A percentile compares a stretch with the other conserved stretches of the same genome.
phyloP scores from a whole-genome alignment of 2,113 vertebrate genomes.

The Nerophis lumbriciformis region DNA sequence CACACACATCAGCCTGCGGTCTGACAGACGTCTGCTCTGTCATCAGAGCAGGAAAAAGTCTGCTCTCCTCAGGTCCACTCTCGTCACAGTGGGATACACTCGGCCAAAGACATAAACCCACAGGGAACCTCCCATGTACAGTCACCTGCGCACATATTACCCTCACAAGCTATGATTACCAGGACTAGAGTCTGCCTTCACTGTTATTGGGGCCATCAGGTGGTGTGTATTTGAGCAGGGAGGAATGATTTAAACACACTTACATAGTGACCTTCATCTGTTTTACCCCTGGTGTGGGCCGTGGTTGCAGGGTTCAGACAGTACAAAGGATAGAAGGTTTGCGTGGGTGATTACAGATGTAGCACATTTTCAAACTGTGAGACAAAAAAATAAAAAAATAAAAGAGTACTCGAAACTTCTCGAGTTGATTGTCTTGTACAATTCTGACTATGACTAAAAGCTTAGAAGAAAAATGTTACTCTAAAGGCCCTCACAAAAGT shows the following conservation, averaged over 20 bases:
- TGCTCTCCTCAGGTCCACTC: slow-evolving; percentile 24
- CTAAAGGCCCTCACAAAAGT: neutral
- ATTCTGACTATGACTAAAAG: neutral
- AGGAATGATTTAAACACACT: slow-evolving; percentile 20
- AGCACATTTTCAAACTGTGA: slow-evolving; percentile 1
- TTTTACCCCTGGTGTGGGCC: slow-evolving; percentile 16
- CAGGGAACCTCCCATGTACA: slow-evolving; percentile 4
- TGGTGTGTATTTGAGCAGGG: slow-evolving; percentile 10
- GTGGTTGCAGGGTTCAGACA: slow-evolving; percentile 4
- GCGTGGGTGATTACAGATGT: slow-evolving; percentile 4
- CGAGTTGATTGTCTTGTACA: neutral
- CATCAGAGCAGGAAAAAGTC: slow-evolving; percentile 35
- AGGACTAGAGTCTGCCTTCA: slow-evolving; percentile 30
- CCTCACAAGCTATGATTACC: slow-evolving; percentile 53
- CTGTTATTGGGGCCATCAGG: slow-evolving; percentile 42
- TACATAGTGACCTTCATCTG: slow-evolving; percentile 48
- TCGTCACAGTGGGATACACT: slow-evolving; percentile 41
- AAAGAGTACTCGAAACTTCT: neutral
- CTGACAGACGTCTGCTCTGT: slow-evolving; percentile 26
- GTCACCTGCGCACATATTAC: slow-evolving; percentile 20
- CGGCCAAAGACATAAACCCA: slow-evolving; percentile 27
- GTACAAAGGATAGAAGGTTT: slow-evolving; percentile 20
- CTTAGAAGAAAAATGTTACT: neutral
- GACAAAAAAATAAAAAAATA: neutral
- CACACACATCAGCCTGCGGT: slow-evolving; percentile 45